Percentiles rank a stretch among this genome's conserved stretches.
Evolutionary conservation across 2,113 vertebrate species (phyloP).

Genomic region (Brachionichthys hirsutus): DNA sequence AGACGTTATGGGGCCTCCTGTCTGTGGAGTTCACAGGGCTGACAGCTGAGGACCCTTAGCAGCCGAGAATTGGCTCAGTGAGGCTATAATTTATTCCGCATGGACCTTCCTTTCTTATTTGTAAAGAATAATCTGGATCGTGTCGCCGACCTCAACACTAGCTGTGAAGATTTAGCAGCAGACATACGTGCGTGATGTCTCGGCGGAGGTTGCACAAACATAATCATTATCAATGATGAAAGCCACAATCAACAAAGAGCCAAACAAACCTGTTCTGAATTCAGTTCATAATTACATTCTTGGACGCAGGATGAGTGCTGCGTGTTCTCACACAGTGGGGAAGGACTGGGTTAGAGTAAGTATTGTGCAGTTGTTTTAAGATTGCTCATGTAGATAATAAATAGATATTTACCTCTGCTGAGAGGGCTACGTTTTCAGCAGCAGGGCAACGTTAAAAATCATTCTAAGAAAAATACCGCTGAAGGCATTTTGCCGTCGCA

Average conservation of each 20-base stretch:
- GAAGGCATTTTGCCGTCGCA: too few species aligned
- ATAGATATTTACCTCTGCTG: too few species aligned
- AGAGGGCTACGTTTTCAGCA: too few species aligned
- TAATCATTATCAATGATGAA: not conserved
- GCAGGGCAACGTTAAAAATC: too few species aligned
- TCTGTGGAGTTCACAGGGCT: conserved; percentile 3
- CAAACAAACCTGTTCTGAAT: too few species aligned
- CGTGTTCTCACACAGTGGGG: too few species aligned
- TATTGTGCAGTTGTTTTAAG: not conserved
- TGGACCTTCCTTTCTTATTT: conserved; percentile 28
- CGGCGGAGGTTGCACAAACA: not conserved
- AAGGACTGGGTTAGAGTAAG: conserved; percentile 3
- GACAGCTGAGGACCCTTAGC: conserved; percentile 25
- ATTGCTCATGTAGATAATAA: too few species aligned
- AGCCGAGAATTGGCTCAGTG: conserved; percentile 34
- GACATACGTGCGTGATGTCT: not conserved
- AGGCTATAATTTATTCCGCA: conserved; percentile 42
- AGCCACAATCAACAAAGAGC: conserved; percentile 26
- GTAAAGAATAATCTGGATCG: conserved; percentile 3
- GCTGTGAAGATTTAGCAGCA: not conserved
- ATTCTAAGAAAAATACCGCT: too few species aligned
- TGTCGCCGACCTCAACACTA: conserved; percentile 1
- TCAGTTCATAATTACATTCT: too few species aligned
- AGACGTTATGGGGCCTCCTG: conserved; percentile 8
- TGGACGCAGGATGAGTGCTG: too few species aligned